Evolutionary conservation across 2,113 vertebrate species (phyloP).

Genomic region (Takifugu bimaculatus): DNA sequence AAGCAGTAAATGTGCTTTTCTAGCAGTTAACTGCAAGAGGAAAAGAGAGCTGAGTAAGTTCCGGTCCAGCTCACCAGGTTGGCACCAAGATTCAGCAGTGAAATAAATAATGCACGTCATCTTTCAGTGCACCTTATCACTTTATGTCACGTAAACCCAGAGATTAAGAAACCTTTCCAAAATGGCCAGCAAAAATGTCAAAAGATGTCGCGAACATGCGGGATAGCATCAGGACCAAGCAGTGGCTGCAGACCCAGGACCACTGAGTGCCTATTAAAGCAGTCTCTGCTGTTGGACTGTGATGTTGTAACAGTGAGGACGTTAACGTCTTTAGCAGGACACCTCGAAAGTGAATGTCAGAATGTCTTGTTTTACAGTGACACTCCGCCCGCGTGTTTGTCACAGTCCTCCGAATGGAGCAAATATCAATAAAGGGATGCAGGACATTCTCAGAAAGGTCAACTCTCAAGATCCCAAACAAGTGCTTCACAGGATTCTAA

Average conservation of each 20-base stretch:
- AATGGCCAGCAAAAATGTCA: too few species aligned
- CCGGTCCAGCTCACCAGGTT: conserved; percentile 23
- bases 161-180: not conserved
- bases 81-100: conserved; percentile 24
- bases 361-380: conserved; percentile 4
- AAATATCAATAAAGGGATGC: conserved; percentile 27
- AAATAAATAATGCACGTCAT: conserved; percentile 51
- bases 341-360: not conserved
- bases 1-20: not conserved
- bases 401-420: conserved; percentile 14
- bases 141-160: conserved; percentile 15
- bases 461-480: too few species aligned
- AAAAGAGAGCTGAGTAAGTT: conserved; percentile 13
- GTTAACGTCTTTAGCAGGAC: not conserved
- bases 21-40: conserved; percentile 26
- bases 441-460: conserved; percentile 21
- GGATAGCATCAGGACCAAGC: not conserved
- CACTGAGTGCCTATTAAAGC: not conserved
- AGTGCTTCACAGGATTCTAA: too few species aligned
- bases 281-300: not conserved
- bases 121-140: conserved; percentile 20
- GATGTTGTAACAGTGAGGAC: not conserved
- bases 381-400: conserved; percentile 4
- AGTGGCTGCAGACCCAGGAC: not conserved
- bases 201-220: too few species aligned